Percentiles rank a stretch among this genome's conserved stretches.
These are phyloP conservation scores for Monoplex corrugatus DNA, from an alignment of 2,888 invertebrate genomes.

Conservation along the genomic window DNA sequence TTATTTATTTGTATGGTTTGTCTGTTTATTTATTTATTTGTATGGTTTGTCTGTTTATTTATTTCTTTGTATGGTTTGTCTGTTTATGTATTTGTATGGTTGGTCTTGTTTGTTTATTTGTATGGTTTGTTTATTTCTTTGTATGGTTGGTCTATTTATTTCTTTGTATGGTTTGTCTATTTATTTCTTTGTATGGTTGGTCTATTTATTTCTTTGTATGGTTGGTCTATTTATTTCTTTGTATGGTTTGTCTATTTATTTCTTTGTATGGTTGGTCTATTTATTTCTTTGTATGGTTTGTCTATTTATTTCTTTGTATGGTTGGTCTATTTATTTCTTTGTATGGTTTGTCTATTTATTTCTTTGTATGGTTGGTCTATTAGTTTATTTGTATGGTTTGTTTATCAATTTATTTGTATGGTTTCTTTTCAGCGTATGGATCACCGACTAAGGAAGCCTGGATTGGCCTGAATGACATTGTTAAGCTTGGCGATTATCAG, in stretches of 20 bases:
- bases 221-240: no score
- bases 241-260: no score
- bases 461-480: constrained; percentile 39
- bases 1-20: not conserved
- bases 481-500: not conserved
- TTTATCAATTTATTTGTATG: not conserved
- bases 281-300: no score
- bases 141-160: not conserved
- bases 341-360: not conserved
- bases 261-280: no score
- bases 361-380: not conserved
- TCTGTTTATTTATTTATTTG: not conserved
- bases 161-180: not conserved
- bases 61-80: not conserved
- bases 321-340: no score
- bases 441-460: not conserved
- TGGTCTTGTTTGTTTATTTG: not conserved
- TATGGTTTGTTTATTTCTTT: not conserved
- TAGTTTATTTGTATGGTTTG: not conserved
- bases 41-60: no score
- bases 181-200: not conserved
- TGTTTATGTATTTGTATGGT: not conserved
- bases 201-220: not conserved
- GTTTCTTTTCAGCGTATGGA: not conserved
- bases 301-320: no score